Evolutionary conservation across 2,888 invertebrate genomes (phyloP).

Genomic region (Zootermopsis nevadensis): DNA sequence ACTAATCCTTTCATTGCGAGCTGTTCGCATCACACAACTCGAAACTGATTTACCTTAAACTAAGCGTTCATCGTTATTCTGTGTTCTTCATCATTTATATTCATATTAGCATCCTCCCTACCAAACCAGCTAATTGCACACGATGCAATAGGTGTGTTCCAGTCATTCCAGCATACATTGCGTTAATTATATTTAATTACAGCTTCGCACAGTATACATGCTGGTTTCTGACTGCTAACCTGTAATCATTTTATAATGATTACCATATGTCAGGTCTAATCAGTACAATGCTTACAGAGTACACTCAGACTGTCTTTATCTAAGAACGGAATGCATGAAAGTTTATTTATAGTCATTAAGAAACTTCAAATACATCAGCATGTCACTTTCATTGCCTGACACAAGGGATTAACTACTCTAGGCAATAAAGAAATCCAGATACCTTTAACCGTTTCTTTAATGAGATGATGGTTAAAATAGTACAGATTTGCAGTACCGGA

Average conservation of each 20-base stretch:
- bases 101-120: not conserved
- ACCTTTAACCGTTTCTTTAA: too few species aligned
- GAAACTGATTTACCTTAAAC: not conserved
- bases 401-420: too few species aligned
- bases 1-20: too few species aligned
- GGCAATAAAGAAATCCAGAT: too few species aligned
- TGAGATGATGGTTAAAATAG: too few species aligned
- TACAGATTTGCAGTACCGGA: too few species aligned
- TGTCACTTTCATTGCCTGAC: too few species aligned
- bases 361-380: too few species aligned
- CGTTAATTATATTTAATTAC: not conserved
- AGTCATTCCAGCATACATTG: not conserved
- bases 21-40: not conserved
- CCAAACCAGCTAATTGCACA: not conserved
- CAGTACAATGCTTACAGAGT: not conserved
- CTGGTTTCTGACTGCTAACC: not conserved
- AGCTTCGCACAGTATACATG: not conserved
- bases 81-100: not conserved
- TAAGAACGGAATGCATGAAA: not conserved
- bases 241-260: not conserved
- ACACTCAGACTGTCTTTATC: too few species aligned
- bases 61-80: not conserved
- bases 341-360: not conserved
- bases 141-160: not conserved
- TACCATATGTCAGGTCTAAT: slow-evolving; percentile 4